Conservation (phyloP, 2,888 invertebrate species). For the Dimorphilus gyrociliatus region DNA sequence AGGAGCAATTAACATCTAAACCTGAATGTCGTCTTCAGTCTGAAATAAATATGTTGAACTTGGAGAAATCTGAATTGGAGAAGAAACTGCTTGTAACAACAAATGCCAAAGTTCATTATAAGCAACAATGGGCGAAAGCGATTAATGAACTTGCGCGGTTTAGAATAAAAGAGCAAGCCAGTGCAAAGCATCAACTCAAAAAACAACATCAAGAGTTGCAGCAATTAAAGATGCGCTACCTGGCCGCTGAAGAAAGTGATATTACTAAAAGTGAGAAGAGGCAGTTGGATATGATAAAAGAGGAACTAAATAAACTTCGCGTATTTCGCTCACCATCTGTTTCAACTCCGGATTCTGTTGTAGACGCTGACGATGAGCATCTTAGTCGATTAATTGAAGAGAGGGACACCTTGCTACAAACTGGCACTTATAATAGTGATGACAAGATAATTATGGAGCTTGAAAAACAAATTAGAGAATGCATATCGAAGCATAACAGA, state of each 20-base stretch:
- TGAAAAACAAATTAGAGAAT: conserved; percentile 35
- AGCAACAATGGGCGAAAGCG: conserved; percentile 38
- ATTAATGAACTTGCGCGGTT: conserved; percentile 35
- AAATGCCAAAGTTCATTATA: conserved; percentile 38
- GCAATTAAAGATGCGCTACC: conserved; percentile 34
- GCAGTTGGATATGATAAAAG: conserved; percentile 31
- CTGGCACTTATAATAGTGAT: conserved; percentile 36
- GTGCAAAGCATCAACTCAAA: conserved; percentile 18
- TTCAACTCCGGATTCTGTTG: background rate
- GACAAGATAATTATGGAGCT: conserved; percentile 37
- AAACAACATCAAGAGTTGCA: conserved; percentile 24
- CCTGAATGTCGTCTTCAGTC: conserved; percentile 37
- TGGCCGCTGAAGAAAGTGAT: conserved; percentile 35
- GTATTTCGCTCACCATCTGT: conserved; percentile 1
- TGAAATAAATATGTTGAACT: conserved; percentile 33
- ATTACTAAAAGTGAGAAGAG: conserved; percentile 28
- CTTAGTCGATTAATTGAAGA: conserved; percentile 34
- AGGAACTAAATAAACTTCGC: conserved; percentile 25
- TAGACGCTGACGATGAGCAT: conserved; percentile 19
- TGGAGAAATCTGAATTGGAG: conserved; percentile 38
- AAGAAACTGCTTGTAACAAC: conserved; percentile 32
- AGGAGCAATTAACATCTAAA: conserved; percentile 29
- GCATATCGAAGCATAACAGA: conserved; percentile 22
- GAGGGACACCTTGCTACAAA: conserved; percentile 33
- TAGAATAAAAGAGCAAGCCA: conserved; percentile 33